phyloP scores from a whole-genome alignment of 2,797 vertebrate genomes.

The Clamator glandarius region DNA sequence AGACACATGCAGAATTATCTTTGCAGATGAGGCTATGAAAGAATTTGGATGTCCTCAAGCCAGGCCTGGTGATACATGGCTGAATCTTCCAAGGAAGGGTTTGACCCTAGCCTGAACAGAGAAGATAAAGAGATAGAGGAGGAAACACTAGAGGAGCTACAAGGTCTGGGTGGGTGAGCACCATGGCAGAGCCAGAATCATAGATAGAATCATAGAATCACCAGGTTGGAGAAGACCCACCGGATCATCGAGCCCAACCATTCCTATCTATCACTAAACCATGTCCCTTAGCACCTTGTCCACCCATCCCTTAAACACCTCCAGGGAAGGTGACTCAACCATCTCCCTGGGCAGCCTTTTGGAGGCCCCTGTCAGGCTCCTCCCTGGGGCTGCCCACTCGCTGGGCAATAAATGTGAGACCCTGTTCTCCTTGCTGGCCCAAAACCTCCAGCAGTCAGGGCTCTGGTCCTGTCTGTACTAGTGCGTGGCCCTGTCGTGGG shows the following conservation, averaged over 20 bases:
- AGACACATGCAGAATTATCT: not conserved
- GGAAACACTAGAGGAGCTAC: not conserved
- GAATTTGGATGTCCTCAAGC: not conserved
- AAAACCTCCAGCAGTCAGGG: not conserved
- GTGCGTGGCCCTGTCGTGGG: accelerated
- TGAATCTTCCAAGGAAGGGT: not conserved
- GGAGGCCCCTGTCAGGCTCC: not conserved
- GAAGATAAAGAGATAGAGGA: not conserved
- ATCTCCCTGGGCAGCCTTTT: too few relatives aligned
- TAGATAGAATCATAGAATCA: too few relatives aligned
- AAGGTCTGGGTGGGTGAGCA: too few relatives aligned
- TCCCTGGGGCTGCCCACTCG: accelerated
- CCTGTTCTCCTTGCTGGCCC: not conserved
- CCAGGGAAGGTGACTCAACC: too few relatives aligned
- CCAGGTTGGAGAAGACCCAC: too few relatives aligned
- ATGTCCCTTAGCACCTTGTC: too few relatives aligned
- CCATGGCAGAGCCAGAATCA: too few relatives aligned
- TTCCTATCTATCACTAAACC: too few relatives aligned
- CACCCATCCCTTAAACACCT: too few relatives aligned
- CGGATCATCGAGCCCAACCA: too few relatives aligned
- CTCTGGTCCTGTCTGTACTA: accelerated
- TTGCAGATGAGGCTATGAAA: not conserved
- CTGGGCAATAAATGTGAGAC: accelerated
- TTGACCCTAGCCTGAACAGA: accelerated
- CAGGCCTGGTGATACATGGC: not conserved